These are phyloP conservation scores for Halictus ligatus DNA, from an alignment of 2,888 invertebrate genomes.

Conservation along the genomic window DNA sequence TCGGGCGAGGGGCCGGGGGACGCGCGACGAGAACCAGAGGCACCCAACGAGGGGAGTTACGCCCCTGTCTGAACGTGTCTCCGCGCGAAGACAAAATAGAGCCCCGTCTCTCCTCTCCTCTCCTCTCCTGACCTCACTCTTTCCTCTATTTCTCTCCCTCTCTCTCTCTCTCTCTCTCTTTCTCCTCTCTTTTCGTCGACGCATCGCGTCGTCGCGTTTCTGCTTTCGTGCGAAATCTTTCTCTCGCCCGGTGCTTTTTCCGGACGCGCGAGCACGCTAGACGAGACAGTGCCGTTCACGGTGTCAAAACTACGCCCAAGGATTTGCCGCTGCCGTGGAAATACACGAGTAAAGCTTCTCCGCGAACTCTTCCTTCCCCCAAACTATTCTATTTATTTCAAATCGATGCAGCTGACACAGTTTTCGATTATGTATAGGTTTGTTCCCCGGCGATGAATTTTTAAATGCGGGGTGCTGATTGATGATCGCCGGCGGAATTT, in stretches of 20 bases:
- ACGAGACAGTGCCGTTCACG: conserved; percentile 55
- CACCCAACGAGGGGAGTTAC: conserved; percentile 53
- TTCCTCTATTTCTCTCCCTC: neutral
- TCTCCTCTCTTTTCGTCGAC: conserved; percentile 1
- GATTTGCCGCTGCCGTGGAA: conserved; percentile 29
- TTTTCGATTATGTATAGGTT: neutral
- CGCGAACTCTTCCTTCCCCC: no score
- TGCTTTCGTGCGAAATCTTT: conserved; percentile 60
- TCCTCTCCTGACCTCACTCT: neutral
- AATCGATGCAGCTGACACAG: neutral
- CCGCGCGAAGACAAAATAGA: conserved; percentile 69
- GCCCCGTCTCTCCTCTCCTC: conserved; percentile 21
- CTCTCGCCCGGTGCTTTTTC: conserved; percentile 48
- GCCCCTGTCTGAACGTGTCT: conserved; percentile 65
- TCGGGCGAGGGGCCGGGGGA: conserved; percentile 22
- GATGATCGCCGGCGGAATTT: neutral
- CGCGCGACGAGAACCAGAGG: conserved; percentile 2
- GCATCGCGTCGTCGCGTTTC: conserved; percentile 26
- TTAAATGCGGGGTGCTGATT: neutral
- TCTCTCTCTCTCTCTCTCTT: neutral
- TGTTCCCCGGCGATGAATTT: neutral
- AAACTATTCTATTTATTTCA: neutral
- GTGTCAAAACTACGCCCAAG: conserved; percentile 57
- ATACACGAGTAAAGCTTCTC: conserved; percentile 48
- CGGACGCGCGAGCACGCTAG: conserved; percentile 44